A percentile compares a stretch with the other conserved stretches of the same genome.
phyloP scores from a whole-genome alignment of 2,888 invertebrate species.

The Ditula angustiorana region DNA sequence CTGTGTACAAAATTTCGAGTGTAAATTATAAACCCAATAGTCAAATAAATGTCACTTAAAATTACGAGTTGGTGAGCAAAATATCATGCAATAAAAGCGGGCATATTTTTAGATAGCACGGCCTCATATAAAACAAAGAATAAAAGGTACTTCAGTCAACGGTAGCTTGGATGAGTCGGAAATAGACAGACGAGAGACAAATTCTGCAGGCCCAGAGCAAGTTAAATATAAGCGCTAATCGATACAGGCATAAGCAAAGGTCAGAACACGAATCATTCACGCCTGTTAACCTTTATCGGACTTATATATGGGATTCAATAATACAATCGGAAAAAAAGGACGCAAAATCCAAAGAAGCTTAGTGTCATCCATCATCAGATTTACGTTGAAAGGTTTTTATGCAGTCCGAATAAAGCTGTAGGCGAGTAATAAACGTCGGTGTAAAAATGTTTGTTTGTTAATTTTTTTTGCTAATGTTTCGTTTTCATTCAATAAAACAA shows the following conservation, averaged over 20 bases:
- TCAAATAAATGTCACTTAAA: not conserved
- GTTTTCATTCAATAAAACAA: not conserved
- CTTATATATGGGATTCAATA: constrained; percentile 22
- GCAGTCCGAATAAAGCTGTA: constrained; percentile 9
- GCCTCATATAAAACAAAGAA: not conserved
- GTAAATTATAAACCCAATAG: not conserved
- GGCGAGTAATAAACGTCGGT: not conserved
- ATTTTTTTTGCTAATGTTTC: not conserved
- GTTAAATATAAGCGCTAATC: constrained; percentile 34
- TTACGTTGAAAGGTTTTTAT: constrained; percentile 34
- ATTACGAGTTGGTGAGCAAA: not conserved
- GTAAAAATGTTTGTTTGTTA: not conserved
- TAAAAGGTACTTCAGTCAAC: constrained; percentile 27
- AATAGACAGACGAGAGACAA: constrained; percentile 35
- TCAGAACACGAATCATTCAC: constrained; percentile 2
- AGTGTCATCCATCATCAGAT: constrained; percentile 37
- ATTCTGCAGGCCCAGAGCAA: constrained; percentile 25
- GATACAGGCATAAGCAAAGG: constrained; percentile 16
- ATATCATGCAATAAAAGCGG: no score
- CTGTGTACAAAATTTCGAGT: not conserved
- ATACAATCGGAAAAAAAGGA: constrained; percentile 29
- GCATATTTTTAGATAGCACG: not conserved
- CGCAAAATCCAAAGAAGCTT: constrained; percentile 30
- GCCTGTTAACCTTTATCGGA: constrained; percentile 12
- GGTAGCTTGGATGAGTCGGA: constrained; percentile 20